A percentile compares a stretch with the other conserved stretches of the same genome.
Evolutionary conservation across 1,140 invertebrate genomes (phyloP).

Genomic region (Cecropterus lyciades): DNA sequence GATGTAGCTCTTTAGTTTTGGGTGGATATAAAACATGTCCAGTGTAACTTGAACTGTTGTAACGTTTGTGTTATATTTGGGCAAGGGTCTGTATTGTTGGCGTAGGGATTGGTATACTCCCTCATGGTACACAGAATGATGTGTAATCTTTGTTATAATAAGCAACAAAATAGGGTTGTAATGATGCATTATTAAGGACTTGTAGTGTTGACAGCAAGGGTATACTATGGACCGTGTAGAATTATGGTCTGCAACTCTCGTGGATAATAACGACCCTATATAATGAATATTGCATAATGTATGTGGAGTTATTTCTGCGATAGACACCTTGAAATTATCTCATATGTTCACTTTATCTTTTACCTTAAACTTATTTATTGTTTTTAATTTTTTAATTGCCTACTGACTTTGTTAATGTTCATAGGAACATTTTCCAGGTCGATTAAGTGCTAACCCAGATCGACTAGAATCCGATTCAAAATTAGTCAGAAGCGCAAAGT

Average conservation of each 20-base stretch:
- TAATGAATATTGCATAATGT: conserved; percentile 11
- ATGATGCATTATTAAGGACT: conserved; percentile 69
- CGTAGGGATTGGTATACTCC: conserved; percentile 44
- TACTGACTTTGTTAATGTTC: too few species aligned
- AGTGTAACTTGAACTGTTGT: conserved; percentile 48
- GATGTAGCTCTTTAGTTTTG: conserved; percentile 40
- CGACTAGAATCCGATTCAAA: too few species aligned
- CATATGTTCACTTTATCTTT: conserved; percentile 30
- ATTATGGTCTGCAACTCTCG: conserved; percentile 48
- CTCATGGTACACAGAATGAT: conserved; percentile 55
- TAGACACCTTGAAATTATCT: conserved; percentile 30
- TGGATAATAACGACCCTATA: not conserved
- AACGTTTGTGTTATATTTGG: conserved; percentile 28
- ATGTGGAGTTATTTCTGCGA: conserved; percentile 14
- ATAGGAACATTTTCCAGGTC: too few species aligned
- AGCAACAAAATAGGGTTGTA: conserved; percentile 69
- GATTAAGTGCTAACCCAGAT: too few species aligned
- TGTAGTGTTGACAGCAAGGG: conserved; percentile 63
- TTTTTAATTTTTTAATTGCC: too few species aligned
- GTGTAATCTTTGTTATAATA: conserved; percentile 78
- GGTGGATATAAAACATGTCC: conserved; percentile 42
- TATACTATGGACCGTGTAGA: conserved; percentile 38
- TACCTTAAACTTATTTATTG: not conserved
- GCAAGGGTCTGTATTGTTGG: conserved; percentile 43
- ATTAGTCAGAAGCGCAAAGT: too few species aligned